Base-by-base conservation (phyloP, 2,797 vertebrate genomes). In the Onychomys arenicola region DNA sequence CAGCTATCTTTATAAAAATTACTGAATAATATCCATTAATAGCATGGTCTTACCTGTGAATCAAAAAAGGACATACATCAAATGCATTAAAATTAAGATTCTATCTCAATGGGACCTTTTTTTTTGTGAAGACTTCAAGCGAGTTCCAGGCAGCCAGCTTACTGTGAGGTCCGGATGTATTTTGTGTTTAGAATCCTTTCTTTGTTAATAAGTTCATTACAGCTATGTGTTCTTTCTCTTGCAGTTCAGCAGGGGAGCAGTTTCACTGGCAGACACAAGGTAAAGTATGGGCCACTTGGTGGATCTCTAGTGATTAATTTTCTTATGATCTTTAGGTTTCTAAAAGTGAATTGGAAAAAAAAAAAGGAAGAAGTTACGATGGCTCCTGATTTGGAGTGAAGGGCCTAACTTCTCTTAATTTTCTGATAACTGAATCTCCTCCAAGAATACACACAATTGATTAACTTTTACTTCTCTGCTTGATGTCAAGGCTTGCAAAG, bases 201-300 rank as follows among this genome's bases (percentile, higher is more conserved):
- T 73, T 91, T 81, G 89, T 27, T 96, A 81, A 94, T 85, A 34
- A 16, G 25, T 13, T 77, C 61, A 8, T 97, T 57, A 97, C 23
- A 95, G 13, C 89, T 96, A 2, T 90, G 71, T 95, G 89, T 98
- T 95, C 90, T 95, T 97, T 97, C 98, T 97, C 96, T 99, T 98
- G 21, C 97, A 99, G 99, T 99, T 99, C 99, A 67, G 98, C 99
- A 94, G 99, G 99, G 98, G 99, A 99, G 91, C 99, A 99, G 91
- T 99, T 99, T 98, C 99, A 99, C 96, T 99, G 99, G 99, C 99
- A 99, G 95, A 98, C 99, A 93, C 99, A 99, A 99, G 99, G 99
- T 99, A 99, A 98, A 76, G 21, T 84, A 78, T 2, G 37, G 5
- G 52, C 25, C 43, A 59, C 77, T 93, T 96, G 49, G 2, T 78